Evolutionary conservation across 1,140 invertebrate genomes (phyloP).

Genomic region (Trissolcus basalis): DNA sequence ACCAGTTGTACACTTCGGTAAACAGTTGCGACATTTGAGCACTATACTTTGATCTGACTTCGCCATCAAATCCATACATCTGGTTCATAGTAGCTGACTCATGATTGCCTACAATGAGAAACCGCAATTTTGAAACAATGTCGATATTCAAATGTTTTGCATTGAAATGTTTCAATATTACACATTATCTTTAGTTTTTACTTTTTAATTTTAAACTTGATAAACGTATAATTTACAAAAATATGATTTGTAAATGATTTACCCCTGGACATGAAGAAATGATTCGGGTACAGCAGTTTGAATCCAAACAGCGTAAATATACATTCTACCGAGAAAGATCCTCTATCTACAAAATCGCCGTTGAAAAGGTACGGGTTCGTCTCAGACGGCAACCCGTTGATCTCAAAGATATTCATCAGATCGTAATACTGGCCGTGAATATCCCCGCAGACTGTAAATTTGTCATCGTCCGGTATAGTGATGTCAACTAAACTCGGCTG

Average conservation of each 20-base stretch:
- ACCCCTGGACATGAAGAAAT: slow-evolving; percentile 99
- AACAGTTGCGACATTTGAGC: slow-evolving; percentile 96
- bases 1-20: slow-evolving; percentile 98
- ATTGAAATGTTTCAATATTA: slow-evolving; percentile 1
- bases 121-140: slow-evolving; percentile 2
- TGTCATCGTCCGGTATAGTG: slow-evolving; percentile 87
- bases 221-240: slow-evolving; percentile 6
- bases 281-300: slow-evolving; percentile 96
- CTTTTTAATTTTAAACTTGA: no score
- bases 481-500: slow-evolving; percentile 95
- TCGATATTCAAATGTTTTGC: no score
- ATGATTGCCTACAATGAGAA: slow-evolving; percentile 89
- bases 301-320: slow-evolving; percentile 98
- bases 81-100: slow-evolving; percentile 99
- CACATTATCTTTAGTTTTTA: no score
- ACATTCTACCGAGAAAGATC: slow-evolving; percentile 99
- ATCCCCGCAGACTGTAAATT: slow-evolving; percentile 99
- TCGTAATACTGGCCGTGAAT: slow-evolving; percentile 99
- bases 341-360: slow-evolving; percentile 99
- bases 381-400: slow-evolving; percentile 96
- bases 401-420: slow-evolving; percentile 97
- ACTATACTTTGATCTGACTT: slow-evolving; percentile 97
- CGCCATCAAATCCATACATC: slow-evolving; percentile 99
- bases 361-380: slow-evolving; percentile 98
- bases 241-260: slow-evolving; percentile 64